phyloP scores from a whole-genome alignment of 2,888 invertebrate genomes.

The Maniola hyperantus region DNA sequence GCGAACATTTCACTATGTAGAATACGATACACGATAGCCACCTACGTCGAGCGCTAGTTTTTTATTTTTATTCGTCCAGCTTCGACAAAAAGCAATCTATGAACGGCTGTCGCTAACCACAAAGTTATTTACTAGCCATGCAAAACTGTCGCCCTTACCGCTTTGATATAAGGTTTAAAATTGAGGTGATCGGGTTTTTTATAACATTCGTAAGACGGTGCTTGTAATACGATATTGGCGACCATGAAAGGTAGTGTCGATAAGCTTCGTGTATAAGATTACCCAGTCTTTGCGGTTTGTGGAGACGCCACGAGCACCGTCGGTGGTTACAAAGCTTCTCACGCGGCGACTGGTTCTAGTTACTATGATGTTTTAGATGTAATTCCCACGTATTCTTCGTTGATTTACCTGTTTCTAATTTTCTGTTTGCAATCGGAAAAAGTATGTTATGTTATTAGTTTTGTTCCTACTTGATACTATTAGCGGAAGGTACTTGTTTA shows the following conservation, averaged over 20 bases:
- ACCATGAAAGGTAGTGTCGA: slow-evolving; percentile 78
- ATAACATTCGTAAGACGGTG: slow-evolving; percentile 38
- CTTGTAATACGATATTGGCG: slow-evolving; percentile 75
- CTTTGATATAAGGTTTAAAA: slow-evolving; percentile 41
- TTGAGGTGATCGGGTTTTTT: slow-evolving; percentile 45
- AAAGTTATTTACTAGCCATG: slow-evolving; percentile 42
- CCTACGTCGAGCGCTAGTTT: slow-evolving; percentile 55
- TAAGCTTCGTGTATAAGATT: slow-evolving; percentile 81
- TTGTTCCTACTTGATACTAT: neutral
- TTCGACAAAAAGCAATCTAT: slow-evolving; percentile 76
- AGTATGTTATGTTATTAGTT: neutral
- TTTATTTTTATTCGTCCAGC: slow-evolving; percentile 66
- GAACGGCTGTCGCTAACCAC: slow-evolving; percentile 62
- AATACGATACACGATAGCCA: slow-evolving; percentile 65
- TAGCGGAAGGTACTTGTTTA: no score
- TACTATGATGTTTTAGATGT: slow-evolving; percentile 50
- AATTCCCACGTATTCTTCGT: slow-evolving; percentile 20
- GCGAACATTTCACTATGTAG: slow-evolving; percentile 56
- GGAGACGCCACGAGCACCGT: slow-evolving; percentile 73
- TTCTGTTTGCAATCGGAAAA: neutral
- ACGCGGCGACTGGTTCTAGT: slow-evolving; percentile 64
- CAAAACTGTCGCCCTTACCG: slow-evolving; percentile 32
- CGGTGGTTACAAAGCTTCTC: slow-evolving; percentile 73
- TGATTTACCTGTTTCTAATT: neutral
- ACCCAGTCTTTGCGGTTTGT: slow-evolving; percentile 77